phyloP scores from a whole-genome alignment of 2,113 vertebrate genomes.

The Baryphthengus martii region DNA sequence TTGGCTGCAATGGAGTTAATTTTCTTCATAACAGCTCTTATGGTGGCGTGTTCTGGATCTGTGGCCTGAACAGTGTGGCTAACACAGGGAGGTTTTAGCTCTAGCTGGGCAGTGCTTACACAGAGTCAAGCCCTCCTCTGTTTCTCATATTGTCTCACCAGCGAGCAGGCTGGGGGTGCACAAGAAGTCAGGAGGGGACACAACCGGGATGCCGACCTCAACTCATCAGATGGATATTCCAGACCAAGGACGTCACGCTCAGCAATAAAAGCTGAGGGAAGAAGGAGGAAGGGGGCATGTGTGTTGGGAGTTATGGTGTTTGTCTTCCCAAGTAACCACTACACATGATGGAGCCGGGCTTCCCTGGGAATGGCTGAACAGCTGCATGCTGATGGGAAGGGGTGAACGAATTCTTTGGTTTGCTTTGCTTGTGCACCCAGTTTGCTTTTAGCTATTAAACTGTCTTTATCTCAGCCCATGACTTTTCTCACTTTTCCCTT shows the following conservation, averaged over 20 bases:
- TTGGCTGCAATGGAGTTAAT: neutral
- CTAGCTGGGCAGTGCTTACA: too few relatives aligned
- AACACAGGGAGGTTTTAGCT: neutral
- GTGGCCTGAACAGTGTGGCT: neutral
- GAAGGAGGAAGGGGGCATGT: fast-evolving
- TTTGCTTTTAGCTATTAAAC: neutral
- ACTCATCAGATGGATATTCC: neutral
- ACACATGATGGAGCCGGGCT: fast-evolving
- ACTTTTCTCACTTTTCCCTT: neutral
- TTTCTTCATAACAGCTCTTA: neutral
- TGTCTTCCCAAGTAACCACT: neutral
- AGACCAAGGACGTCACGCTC: fast-evolving
- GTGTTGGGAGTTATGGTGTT: fast-evolving
- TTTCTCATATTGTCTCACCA: neutral
- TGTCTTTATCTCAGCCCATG: neutral
- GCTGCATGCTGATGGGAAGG: neutral
- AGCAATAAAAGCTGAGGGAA: neutral
- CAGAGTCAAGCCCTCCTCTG: neutral
- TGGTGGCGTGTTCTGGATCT: neutral
- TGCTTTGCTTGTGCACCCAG: neutral
- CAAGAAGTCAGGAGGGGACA: neutral
- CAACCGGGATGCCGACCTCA: neutral
- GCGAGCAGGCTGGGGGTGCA: neutral
- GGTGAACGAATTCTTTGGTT: fast-evolving
- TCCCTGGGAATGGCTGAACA: neutral